Base-by-base conservation (phyloP, 2,888 invertebrate genomes). In the Epirrita christyi region DNA sequence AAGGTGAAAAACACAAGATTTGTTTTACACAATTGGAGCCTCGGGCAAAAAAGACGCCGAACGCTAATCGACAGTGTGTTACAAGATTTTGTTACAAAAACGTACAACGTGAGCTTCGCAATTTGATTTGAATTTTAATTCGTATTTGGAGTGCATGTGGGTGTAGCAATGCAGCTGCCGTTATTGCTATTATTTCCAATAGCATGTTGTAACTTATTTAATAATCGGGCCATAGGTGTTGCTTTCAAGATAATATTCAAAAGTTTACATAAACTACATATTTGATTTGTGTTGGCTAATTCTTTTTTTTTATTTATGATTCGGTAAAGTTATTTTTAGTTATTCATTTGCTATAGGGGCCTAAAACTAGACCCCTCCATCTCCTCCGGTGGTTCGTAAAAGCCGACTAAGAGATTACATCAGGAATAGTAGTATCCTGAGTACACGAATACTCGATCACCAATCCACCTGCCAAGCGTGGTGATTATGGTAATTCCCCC, bases 141-240 rank as follows among this genome's bases (percentile, higher is more conserved):
- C 38, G 14, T 38, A 52, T 59, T 57, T 36, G 21, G 32, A 55
- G 42, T 46, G 48, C 51, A 40, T 53, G 66, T 58, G 58, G 59
- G 63, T 55, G 60, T 58, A 28, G 54, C 43, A 59, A 63, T 55
- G 56, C 58, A 56, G 55, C 54, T 61, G 48, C 46, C 44, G 14
- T 38, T 57, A 46, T 27, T 54, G 45, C 28, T 60, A 56, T 58
- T 59, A 57, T 59, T 57, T 41, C 55, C 50, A 66, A 63, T 59
- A 57, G 49, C 47, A 54, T 66, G 53, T 60, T 61, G 61, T 49
- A 63, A 64, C 50, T 61, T 52, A 60, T 60, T 46, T 49, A 61
- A 55, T 45, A 46, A 64, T 56, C 61, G 36, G 46, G 55, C 47
- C 43, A 44, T 51, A 59, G 40, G 52, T 59, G 64, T 64, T 61